phyloP scores from a whole-genome alignment of 2,888 invertebrate species.

The Julus scandinavius region DNA sequence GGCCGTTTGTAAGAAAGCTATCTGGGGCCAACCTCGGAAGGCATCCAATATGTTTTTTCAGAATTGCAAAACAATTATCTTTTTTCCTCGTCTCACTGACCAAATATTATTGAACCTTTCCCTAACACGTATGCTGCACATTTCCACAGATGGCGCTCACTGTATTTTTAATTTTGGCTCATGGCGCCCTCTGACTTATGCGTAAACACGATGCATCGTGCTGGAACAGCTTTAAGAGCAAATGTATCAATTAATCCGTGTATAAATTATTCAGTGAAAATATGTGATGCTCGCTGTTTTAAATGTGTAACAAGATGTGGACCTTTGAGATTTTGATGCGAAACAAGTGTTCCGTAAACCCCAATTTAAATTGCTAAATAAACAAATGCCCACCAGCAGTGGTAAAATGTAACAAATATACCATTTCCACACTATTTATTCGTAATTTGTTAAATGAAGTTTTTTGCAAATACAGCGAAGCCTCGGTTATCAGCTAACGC shows the following conservation, averaged over 20 bases:
- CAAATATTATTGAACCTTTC: background rate
- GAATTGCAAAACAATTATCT: background rate
- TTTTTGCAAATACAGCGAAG: too few species aligned
- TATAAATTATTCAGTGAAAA: background rate
- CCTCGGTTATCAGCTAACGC: too few species aligned
- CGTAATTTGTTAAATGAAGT: too few species aligned
- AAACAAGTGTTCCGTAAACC: too few species aligned
- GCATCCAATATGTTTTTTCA: background rate
- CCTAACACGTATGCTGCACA: background rate
- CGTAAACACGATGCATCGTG: background rate
- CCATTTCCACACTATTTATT: too few species aligned
- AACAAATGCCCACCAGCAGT: too few species aligned
- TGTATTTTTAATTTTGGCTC: background rate
- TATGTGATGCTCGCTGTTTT: background rate
- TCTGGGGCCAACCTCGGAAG: background rate
- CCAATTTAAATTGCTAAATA: too few species aligned
- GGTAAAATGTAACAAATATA: too few species aligned
- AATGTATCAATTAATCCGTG: background rate
- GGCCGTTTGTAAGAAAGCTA: background rate
- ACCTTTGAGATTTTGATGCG: too few species aligned
- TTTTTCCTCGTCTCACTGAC: background rate
- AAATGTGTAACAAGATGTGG: too few species aligned
- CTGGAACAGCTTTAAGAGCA: background rate
- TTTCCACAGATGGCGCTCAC: background rate
- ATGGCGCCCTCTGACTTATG: too few species aligned